phyloP scores from a whole-genome alignment of 2,888 invertebrate species.

The Drosophila austrosaltans region DNA sequence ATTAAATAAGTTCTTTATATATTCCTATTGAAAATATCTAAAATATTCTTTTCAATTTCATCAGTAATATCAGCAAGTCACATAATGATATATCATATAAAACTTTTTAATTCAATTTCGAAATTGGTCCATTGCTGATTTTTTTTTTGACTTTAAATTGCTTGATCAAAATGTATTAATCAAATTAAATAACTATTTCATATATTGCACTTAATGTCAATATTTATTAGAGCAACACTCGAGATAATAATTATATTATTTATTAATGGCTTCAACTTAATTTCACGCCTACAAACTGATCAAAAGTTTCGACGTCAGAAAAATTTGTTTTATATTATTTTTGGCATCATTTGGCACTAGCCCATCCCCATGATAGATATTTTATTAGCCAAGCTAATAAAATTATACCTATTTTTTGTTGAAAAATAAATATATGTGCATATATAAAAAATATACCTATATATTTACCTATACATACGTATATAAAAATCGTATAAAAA shows the following conservation, averaged over 20 bases:
- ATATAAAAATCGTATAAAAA: not conserved
- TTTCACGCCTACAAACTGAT: not conserved
- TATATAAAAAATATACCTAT: too few relatives aligned
- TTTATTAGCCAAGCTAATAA: not conserved
- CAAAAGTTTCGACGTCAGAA: not conserved
- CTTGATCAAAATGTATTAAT: not conserved
- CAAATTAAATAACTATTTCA: not conserved
- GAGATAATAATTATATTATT: not conserved
- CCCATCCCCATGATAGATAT: not conserved
- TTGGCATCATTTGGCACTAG: not conserved
- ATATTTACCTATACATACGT: not conserved
- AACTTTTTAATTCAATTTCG: not conserved
- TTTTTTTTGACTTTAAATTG: not conserved
- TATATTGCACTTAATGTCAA: not conserved
- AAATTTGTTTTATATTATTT: not conserved
- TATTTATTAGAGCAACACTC: not conserved
- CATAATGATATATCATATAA: too few relatives aligned
- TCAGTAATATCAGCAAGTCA: too few relatives aligned
- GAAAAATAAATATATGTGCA: not conserved
- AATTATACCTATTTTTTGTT: slow-evolving; percentile 10
- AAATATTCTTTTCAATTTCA: too few relatives aligned
- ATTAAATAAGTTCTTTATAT: too few relatives aligned
- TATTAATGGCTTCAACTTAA: not conserved
- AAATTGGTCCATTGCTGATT: not conserved
- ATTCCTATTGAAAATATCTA: too few relatives aligned